A percentile compares a stretch with the other conserved stretches of the same genome.
Evolutionary conservation across 2,797 vertebrate species (phyloP).

Genomic region (Trachops cirrhosus): DNA sequence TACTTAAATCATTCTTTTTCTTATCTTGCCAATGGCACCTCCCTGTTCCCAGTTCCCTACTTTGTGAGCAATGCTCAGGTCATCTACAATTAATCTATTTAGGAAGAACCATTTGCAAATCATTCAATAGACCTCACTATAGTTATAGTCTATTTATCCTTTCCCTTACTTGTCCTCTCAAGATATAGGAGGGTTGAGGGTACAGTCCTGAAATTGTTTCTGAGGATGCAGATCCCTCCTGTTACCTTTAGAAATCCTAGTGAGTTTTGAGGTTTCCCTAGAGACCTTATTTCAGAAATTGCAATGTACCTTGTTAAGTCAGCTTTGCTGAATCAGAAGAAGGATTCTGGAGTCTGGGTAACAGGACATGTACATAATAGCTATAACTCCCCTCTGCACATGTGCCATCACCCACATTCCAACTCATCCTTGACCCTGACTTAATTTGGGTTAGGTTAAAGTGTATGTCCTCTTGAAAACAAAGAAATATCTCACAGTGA

Average conservation of each 20-base stretch:
- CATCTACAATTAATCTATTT: neutral
- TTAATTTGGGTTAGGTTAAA: neutral
- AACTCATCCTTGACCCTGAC: neutral
- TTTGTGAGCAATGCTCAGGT: neutral
- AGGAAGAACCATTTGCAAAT: neutral
- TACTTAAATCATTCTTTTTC: neutral
- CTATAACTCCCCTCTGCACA: neutral
- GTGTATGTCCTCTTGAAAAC: neutral
- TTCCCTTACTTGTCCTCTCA: neutral
- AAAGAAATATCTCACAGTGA: neutral
- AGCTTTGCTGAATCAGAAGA: neutral
- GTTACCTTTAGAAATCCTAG: neutral
- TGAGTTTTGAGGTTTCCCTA: neutral
- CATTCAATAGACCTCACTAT: neutral
- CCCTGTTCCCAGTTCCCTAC: neutral
- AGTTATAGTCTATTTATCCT: neutral
- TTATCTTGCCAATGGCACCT: neutral
- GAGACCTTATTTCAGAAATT: neutral
- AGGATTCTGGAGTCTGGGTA: neutral
- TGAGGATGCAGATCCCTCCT: neutral
- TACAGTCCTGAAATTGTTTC: neutral
- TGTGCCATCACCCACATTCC: neutral
- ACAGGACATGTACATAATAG: neutral
- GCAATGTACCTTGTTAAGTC: neutral
- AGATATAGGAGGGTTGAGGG: neutral